Conservation (phyloP, 2,797 vertebrate species). For the Hemibagrus guttatus region DNA sequence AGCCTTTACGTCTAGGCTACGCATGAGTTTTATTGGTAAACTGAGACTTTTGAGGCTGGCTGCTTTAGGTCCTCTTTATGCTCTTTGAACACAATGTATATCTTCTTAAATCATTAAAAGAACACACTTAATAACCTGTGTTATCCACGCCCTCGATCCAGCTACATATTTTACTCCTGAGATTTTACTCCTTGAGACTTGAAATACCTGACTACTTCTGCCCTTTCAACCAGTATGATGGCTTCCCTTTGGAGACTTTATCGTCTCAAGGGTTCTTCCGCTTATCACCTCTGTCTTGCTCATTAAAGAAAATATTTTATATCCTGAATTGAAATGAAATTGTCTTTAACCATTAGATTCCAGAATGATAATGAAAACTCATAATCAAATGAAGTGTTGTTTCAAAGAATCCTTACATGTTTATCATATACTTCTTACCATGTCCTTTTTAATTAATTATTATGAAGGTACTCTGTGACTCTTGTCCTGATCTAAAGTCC, state of each 20-base stretch:
- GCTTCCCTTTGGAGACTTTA: background rate
- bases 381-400: background rate
- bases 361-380: background rate
- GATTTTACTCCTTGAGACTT: too few relatives aligned
- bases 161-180: background rate
- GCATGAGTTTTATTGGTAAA: too few relatives aligned
- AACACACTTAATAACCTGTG: background rate
- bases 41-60: background rate
- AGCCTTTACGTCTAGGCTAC: background rate
- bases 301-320: background rate
- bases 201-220: background rate
- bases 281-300: background rate
- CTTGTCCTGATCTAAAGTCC: slow-evolving; percentile 45
- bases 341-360: background rate
- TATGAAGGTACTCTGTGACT: slow-evolving; percentile 10
- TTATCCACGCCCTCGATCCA: background rate
- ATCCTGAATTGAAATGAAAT: background rate
- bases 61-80: background rate
- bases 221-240: too few relatives aligned
- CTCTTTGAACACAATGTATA: background rate
- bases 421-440: background rate
- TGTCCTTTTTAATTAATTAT: background rate
- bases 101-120: background rate
- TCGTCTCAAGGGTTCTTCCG: too few relatives aligned
- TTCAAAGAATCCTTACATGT: background rate